These are phyloP conservation scores for Odocoileus virginianus DNA, from an alignment of 2,113 vertebrate species.

Conservation along the genomic window DNA sequence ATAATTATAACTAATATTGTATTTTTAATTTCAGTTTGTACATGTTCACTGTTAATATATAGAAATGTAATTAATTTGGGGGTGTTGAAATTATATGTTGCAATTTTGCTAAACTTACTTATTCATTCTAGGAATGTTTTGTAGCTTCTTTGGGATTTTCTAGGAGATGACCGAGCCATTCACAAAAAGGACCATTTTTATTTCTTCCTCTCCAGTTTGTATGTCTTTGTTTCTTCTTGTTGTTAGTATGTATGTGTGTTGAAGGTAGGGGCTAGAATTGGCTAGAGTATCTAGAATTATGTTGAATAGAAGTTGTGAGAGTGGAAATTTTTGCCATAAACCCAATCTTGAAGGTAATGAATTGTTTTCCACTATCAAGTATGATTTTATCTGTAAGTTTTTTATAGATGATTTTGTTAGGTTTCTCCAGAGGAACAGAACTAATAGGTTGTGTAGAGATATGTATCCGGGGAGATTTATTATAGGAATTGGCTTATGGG, in stretches of 20 bases:
- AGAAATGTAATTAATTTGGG: not conserved
- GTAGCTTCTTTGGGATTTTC: not conserved
- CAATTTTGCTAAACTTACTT: not conserved
- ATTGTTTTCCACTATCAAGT: not conserved
- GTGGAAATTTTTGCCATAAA: not conserved
- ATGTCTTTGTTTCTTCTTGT: not conserved
- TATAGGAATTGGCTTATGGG: not conserved
- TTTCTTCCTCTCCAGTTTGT: not conserved
- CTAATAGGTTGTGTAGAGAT: not conserved
- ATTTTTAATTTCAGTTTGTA: not conserved
- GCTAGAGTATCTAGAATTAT: not conserved
- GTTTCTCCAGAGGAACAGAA: not conserved
- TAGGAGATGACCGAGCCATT: not conserved
- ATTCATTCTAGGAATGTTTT: not conserved
- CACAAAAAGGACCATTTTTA: not conserved
- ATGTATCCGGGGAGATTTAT: not conserved
- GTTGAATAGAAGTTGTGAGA: not conserved
- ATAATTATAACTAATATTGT: not conserved
- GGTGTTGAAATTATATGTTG: not conserved
- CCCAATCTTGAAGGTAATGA: not conserved
- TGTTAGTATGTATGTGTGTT: not conserved
- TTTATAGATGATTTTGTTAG: not conserved
- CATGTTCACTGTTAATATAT: not conserved
- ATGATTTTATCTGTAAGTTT: not conserved
- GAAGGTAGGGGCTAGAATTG: not conserved